These are phyloP conservation scores for Myotis yumanensis DNA, from an alignment of 2,113 vertebrate species.

Conservation along the genomic window DNA sequence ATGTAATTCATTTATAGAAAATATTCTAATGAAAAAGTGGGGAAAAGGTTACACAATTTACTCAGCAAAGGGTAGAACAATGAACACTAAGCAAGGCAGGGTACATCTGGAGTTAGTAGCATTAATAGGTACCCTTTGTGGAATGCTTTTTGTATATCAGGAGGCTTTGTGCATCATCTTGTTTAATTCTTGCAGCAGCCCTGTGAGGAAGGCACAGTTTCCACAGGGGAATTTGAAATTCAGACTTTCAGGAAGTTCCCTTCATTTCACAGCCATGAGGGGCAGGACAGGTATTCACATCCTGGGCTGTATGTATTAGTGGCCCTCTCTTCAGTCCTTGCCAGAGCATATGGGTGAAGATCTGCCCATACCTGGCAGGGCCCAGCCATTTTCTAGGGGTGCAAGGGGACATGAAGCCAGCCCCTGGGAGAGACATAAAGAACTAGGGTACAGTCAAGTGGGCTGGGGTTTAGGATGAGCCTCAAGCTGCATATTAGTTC, in stretches of 20 bases:
- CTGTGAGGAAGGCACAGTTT: background rate
- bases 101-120: background rate
- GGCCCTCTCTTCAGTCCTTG: background rate
- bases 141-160: background rate
- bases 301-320: background rate
- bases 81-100: background rate
- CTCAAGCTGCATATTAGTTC: background rate
- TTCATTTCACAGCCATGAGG: background rate
- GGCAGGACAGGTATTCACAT: background rate
- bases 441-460: background rate
- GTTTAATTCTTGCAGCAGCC: background rate
- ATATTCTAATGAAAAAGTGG: slow-evolving; percentile 6
- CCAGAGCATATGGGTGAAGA: background rate
- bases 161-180: background rate
- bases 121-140: background rate
- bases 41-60: slow-evolving; percentile 27
- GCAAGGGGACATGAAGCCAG: background rate
- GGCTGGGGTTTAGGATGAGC: background rate
- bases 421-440: background rate
- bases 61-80: background rate
- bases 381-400: background rate
- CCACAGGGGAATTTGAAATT: background rate
- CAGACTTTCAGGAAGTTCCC: background rate
- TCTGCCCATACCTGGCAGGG: background rate
- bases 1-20: slow-evolving; percentile 39